These are phyloP conservation scores for Odocoileus hemionus DNA, from an alignment of 2,113 vertebrate species.

Conservation along the genomic window DNA sequence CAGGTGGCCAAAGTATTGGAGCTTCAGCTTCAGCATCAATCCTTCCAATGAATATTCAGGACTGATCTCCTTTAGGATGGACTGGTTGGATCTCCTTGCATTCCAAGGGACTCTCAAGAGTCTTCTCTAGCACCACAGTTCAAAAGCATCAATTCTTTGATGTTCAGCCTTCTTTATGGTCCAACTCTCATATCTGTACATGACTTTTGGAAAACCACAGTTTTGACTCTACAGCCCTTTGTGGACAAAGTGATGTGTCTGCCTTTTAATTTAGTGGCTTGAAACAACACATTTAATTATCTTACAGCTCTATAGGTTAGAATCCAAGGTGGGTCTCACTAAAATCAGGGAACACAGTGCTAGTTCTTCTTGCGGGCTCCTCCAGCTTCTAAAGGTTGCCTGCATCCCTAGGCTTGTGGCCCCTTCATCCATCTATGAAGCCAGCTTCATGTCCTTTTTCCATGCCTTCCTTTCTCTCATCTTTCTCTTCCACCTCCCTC, in stretches of 20 bases:
- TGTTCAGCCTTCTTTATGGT: background rate
- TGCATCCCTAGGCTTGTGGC: accelerated
- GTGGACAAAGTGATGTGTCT: background rate
- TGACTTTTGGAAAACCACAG: background rate
- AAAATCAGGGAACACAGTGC: background rate
- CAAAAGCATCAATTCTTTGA: background rate
- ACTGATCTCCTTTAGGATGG: background rate
- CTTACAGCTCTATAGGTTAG: background rate
- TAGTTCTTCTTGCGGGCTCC: background rate
- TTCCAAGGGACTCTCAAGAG: background rate
- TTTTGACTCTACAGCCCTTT: background rate
- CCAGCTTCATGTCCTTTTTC: accelerated
- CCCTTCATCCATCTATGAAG: background rate
- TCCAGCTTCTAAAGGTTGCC: background rate
- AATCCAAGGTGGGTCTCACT: background rate
- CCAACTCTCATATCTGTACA: background rate
- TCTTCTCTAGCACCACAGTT: background rate
- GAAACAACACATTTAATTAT: background rate
- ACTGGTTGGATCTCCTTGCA: background rate
- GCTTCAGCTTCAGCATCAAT: background rate
- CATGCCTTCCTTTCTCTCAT: background rate
- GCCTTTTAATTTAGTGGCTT: background rate
- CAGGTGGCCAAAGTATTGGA: background rate
- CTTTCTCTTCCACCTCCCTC: background rate
- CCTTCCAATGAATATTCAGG: background rate